Base-by-base conservation (phyloP, 2,888 invertebrate genomes). In the Serrognathus titanus region DNA sequence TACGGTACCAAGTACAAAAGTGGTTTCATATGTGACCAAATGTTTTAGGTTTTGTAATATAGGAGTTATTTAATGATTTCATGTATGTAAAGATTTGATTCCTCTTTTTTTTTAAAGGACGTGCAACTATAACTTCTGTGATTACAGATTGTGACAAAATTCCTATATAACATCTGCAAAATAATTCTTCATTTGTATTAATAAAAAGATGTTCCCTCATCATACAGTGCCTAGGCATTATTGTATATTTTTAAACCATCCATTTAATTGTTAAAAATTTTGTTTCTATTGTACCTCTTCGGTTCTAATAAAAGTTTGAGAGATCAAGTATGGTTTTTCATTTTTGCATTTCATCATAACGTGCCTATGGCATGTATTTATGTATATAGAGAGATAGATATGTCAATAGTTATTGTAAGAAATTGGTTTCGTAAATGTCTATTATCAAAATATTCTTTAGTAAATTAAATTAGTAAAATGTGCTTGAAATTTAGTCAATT, bases 201-300 rank as follows among this genome's bases (percentile, higher is more conserved):
- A 63, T 31, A 31, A 31, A 31, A 31, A 68, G 69, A 68, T 66
- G 66, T 67, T 60, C 65, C 61, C 67, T 69, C 69, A 71, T 70
- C 60, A 59, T 68, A 68, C 75, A 75, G 75, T 75, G 76, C 76
- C 75, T 76, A 75, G 75, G 74, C 71, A 74, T 72, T 69, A 72
- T 68, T 72, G 69, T 72, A 73, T 75, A 75, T 74, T 75, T 75
- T 74, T 75, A 71, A 74, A 73, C 69, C 69, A 70, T 73, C 70
- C 74, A 72, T 69, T 66, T 70, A 70, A 69, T 73, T 74, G 69
- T 71, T 72, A 70, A 67, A 66, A 56, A 59, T 65, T 69, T 70
- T 66, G 63, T 71, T 73, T 70, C 63, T 62, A 66, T 64, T 71
- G 69, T 71, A 65, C 59, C 58, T 60, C 52, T 64, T 73, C 71